phyloP scores from a whole-genome alignment of 2,888 invertebrate genomes.

The Agrochola macilenta region DNA sequence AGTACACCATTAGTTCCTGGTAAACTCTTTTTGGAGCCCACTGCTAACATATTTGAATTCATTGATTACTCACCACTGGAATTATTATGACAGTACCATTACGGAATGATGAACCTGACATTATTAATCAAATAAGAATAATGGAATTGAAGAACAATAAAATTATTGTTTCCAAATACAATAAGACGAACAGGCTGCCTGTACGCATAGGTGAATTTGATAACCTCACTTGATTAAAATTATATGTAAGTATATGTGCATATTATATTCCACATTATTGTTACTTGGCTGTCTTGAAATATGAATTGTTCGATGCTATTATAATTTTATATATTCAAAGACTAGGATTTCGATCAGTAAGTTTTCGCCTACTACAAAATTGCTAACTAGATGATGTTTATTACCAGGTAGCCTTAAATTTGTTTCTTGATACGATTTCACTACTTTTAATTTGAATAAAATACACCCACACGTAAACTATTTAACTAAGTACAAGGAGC shows the following conservation, averaged over 20 bases:
- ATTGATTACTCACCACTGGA: slow-evolving; percentile 4
- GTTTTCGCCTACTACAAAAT: not conserved
- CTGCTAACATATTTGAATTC: not conserved
- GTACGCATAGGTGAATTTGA: slow-evolving; percentile 1
- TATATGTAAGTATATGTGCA: not conserved
- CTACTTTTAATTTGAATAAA: slow-evolving; percentile 3
- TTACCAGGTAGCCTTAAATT: not conserved
- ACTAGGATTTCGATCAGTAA: not conserved
- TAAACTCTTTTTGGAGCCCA: accelerated
- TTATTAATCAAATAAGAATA: slow-evolving; percentile 23
- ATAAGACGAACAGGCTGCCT: slow-evolving; percentile 4
- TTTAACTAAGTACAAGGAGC: too few relatives aligned
- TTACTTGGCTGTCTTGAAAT: not conserved
- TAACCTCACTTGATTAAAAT: not conserved
- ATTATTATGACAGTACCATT: not conserved
- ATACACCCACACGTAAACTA: not conserved
- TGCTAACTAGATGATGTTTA: not conserved
- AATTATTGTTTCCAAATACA: slow-evolving; percentile 40
- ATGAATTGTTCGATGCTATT: not conserved
- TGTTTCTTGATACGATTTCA: not conserved
- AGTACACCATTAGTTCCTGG: not conserved
- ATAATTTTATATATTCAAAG: not conserved
- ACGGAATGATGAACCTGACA: slow-evolving; percentile 16
- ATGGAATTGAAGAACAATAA: slow-evolving; percentile 31
- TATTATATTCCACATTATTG: not conserved